Percentiles rank a stretch among this genome's conserved stretches.
phyloP scores from a whole-genome alignment of 2,113 vertebrate genomes.

The Atherinomorus stipes region DNA sequence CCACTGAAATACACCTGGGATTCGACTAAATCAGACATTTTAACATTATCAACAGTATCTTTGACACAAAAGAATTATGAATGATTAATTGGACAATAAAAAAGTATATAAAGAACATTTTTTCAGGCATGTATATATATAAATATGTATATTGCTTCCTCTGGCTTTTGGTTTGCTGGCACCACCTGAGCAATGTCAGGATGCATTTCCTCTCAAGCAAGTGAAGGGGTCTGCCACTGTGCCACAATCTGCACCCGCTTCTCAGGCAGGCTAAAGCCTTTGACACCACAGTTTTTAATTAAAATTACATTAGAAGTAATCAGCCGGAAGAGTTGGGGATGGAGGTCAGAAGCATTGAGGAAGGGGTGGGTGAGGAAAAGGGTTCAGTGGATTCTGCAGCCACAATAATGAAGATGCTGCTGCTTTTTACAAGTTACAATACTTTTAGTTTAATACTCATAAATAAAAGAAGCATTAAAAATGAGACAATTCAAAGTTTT shows the following conservation, averaged over 20 bases:
- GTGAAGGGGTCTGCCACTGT: constrained; percentile 95
- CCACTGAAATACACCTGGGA: not conserved
- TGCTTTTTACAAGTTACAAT: not conserved
- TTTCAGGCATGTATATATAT: too few species aligned
- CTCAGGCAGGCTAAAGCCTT: constrained; percentile 99
- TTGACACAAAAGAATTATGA: too few species aligned
- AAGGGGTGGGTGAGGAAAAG: constrained; percentile 27
- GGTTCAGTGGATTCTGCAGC: constrained; percentile 29
- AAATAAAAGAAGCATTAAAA: not conserved
- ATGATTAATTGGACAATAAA: not conserved
- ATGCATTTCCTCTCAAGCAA: constrained; percentile 98
- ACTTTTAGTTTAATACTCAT: not conserved
- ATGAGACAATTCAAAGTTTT: not conserved
- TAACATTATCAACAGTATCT: too few species aligned
- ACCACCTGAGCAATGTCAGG: constrained; percentile 86
- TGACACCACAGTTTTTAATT: constrained; percentile 99
- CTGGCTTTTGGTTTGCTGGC: constrained; percentile 67
- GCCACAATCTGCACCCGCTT: constrained; percentile 99
- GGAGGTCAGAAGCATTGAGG: constrained; percentile 59
- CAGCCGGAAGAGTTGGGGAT: constrained; percentile 93
- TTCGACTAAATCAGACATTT: too few species aligned
- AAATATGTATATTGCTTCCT: too few species aligned
- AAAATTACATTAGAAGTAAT: constrained; percentile 99
- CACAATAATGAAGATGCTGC: not conserved
- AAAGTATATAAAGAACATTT: too few species aligned